Percentiles rank a stretch among this genome's conserved stretches.
Conservation (phyloP, 2,113 vertebrate species). For the Rhodinocichla rosea region DNA sequence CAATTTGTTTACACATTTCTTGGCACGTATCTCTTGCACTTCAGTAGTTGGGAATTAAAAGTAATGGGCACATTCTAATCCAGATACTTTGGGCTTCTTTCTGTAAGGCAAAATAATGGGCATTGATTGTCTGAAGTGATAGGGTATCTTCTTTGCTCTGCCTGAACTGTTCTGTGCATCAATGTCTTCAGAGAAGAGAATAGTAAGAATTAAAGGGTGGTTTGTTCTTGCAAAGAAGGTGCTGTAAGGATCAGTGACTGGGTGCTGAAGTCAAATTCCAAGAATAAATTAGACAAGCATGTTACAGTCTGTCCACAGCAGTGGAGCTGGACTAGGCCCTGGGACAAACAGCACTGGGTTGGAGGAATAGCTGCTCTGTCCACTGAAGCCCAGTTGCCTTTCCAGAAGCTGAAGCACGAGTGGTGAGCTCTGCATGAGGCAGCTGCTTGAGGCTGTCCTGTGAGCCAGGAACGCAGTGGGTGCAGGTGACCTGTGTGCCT, state of each 20-base stretch:
- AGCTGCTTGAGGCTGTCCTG: background rate
- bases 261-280: background rate
- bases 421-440: background rate
- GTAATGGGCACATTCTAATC: background rate
- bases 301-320: background rate
- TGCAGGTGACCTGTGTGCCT: background rate
- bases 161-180: background rate
- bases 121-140: background rate
- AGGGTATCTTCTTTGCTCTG: background rate
- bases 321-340: background rate
- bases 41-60: background rate
- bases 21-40: background rate
- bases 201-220: background rate
- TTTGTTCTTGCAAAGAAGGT: background rate
- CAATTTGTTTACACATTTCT: background rate
- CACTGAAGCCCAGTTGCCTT: background rate
- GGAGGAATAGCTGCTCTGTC: background rate
- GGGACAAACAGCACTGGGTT: rapidly evolving
- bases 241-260: background rate
- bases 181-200: background rate
- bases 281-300: background rate
- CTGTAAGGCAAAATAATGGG: background rate
- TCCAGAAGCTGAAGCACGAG: background rate
- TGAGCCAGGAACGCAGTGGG: background rate
- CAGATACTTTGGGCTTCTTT: background rate